Percentiles rank a stretch among this genome's conserved stretches.
Conservation (phyloP, 2,888 invertebrate species). For the Priocnemis perturbator region DNA sequence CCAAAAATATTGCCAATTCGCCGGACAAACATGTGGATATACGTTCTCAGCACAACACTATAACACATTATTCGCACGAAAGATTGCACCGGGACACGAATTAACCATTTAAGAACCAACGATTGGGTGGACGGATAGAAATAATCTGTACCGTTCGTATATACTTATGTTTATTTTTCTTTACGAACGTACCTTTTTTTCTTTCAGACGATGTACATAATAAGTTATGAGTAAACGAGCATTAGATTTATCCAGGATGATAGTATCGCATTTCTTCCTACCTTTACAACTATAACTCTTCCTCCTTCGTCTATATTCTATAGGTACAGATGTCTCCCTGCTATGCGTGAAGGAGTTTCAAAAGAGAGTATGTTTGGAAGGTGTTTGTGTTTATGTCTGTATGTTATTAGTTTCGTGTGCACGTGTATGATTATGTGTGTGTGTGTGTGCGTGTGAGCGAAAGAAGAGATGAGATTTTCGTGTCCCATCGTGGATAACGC, state of each 20-base stretch:
- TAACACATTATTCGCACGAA: constrained; percentile 8
- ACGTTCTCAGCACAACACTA: constrained; percentile 38
- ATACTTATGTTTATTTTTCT: constrained; percentile 73
- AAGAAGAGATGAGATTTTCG: constrained; percentile 16
- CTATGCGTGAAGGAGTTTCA: not conserved
- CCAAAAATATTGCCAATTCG: not conserved
- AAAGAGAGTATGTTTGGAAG: no score
- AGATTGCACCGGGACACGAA: not conserved
- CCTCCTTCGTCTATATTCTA: not conserved
- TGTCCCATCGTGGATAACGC: constrained; percentile 63
- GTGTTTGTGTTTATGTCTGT: no score
- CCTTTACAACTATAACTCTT: constrained; percentile 49
- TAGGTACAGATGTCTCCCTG: not conserved
- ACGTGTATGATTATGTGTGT: not conserved
- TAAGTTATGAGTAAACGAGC: constrained; percentile 74
- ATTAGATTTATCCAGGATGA: constrained; percentile 70
- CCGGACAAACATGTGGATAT: no score
- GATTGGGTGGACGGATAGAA: constrained; percentile 31
- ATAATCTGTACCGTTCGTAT: constrained; percentile 64
- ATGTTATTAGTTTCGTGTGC: no score
- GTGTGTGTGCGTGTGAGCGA: not conserved
- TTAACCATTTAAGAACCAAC: no score
- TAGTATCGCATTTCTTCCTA: constrained; percentile 24
- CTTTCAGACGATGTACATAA: constrained; percentile 72
- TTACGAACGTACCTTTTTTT: constrained; percentile 72